These are phyloP conservation scores for Polydrusus pterygomalis DNA, from an alignment of 2,888 invertebrate genomes.

Conservation along the genomic window DNA sequence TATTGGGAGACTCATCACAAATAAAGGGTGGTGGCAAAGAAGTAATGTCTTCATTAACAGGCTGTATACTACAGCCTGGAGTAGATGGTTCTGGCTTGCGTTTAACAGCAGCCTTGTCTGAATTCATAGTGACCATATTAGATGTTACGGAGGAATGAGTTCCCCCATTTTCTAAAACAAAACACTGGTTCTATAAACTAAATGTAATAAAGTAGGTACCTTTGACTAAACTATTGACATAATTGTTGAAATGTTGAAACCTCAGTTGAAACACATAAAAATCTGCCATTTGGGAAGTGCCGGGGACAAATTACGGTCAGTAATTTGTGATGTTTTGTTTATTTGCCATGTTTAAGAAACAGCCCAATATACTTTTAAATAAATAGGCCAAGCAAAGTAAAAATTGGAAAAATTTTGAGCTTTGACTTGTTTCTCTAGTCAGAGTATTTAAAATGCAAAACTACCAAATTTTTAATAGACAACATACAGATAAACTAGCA, in stretches of 20 bases:
- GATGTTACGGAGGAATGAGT: conserved; percentile 63
- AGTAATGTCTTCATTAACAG: conserved; percentile 67
- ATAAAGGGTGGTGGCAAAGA: conserved; percentile 62
- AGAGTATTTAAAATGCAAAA: too few relatives aligned
- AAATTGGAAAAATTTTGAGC: too few relatives aligned
- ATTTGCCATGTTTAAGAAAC: too few relatives aligned
- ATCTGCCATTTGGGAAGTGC: too few relatives aligned
- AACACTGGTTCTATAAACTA: not conserved
- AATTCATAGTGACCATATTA: conserved; percentile 81
- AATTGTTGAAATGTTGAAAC: too few relatives aligned
- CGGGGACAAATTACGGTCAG: too few relatives aligned
- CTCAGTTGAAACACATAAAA: too few relatives aligned
- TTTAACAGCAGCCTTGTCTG: conserved; percentile 78
- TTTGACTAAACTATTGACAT: not conserved
- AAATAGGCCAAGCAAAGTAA: too few relatives aligned
- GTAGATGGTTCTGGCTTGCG: conserved; percentile 75
- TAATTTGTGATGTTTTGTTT: too few relatives aligned
- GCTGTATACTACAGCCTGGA: conserved; percentile 67
- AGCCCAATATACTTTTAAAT: too few relatives aligned
- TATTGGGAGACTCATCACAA: conserved; percentile 88
- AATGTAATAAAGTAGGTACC: not conserved
- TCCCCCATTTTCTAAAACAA: conserved; percentile 63
- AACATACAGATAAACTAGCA: not conserved
- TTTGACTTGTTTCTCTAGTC: too few relatives aligned
- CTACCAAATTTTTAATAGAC: not conserved